Evolutionary conservation across 2,888 invertebrate species (phyloP).

Genomic region (Meliscaeva auricollis): DNA sequence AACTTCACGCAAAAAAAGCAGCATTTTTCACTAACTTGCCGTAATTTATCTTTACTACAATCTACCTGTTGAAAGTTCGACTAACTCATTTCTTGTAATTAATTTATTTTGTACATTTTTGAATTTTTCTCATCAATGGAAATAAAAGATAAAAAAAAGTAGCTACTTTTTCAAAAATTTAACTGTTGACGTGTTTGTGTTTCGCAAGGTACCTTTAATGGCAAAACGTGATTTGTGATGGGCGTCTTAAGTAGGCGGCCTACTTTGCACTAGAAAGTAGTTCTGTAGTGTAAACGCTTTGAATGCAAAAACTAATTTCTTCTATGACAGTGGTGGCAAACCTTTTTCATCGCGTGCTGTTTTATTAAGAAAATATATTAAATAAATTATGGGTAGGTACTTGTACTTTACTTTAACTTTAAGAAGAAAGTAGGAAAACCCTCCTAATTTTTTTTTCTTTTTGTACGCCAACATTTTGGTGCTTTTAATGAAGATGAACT

Average conservation of each 20-base stretch:
- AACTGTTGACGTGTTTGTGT: not conserved
- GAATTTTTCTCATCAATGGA: slow-evolving; percentile 38
- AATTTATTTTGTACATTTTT: slow-evolving; percentile 62
- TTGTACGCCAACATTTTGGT: too few species aligned
- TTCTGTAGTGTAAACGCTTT: slow-evolving; percentile 18
- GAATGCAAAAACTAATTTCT: slow-evolving; percentile 1
- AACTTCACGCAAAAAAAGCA: not conserved
- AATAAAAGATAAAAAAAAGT: slow-evolving; percentile 51
- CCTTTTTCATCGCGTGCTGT: slow-evolving; percentile 1
- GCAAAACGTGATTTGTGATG: slow-evolving; percentile 24
- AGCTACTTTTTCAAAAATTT: slow-evolving; percentile 24
- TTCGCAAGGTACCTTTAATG: slow-evolving; percentile 37
- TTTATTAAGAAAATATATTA: too few species aligned
- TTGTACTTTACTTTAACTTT: too few species aligned
- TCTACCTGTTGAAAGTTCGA: slow-evolving; percentile 19
- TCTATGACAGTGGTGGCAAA: not conserved
- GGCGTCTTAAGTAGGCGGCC: slow-evolving; percentile 58
- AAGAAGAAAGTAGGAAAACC: too few species aligned
- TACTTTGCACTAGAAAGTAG: slow-evolving; percentile 51
- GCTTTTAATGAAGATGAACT: too few species aligned
- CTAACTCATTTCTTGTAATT: slow-evolving; percentile 53
- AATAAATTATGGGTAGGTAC: too few species aligned
- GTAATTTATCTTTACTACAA: not conserved
- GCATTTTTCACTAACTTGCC: slow-evolving; percentile 8
- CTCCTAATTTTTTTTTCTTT: too few species aligned